Percentiles rank a stretch among this genome's conserved stretches.
Conservation (phyloP, 35 echinoderm and acorn worm genomes). For the Chiridota heheva region DNA sequence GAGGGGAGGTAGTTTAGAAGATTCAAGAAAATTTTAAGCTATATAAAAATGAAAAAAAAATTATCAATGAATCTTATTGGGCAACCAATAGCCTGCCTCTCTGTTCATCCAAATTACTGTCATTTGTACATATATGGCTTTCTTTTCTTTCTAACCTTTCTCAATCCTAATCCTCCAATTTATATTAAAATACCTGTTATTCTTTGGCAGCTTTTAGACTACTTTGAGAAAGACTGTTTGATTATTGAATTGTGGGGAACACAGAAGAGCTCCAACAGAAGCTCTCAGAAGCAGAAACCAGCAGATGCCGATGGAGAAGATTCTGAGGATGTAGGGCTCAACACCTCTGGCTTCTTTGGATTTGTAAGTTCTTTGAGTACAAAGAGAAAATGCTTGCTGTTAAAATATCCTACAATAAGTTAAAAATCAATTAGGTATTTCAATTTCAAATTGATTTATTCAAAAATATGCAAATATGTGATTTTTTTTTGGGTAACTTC, state of each 20-base stretch:
- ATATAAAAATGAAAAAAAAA: no score
- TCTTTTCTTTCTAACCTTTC: not conserved
- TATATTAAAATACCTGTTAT: not conserved
- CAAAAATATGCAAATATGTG: no score
- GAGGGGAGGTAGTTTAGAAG: no score
- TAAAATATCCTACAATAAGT: not conserved
- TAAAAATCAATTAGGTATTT: not conserved
- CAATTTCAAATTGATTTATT: no score
- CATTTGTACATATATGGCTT: not conserved
- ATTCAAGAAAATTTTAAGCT: no score
- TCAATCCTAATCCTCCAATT: not conserved
- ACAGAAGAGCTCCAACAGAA: constrained; percentile 35
- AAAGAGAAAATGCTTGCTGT: not conserved
- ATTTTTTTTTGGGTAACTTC: no score
- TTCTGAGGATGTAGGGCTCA: not conserved
- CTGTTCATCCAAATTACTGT: no score
- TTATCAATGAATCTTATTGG: no score
- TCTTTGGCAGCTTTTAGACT: constrained; percentile 64
- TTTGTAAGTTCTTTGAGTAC: no score
- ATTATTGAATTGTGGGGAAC: constrained; percentile 68
- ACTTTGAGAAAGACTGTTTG: constrained; percentile 50
- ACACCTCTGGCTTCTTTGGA: no score
- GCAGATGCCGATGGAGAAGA: not conserved
- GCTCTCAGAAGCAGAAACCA: no score
- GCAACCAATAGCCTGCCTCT: no score